These are phyloP conservation scores for Hippocampus abdominalis DNA, from an alignment of 2,113 vertebrate genomes.

Conservation along the genomic window DNA sequence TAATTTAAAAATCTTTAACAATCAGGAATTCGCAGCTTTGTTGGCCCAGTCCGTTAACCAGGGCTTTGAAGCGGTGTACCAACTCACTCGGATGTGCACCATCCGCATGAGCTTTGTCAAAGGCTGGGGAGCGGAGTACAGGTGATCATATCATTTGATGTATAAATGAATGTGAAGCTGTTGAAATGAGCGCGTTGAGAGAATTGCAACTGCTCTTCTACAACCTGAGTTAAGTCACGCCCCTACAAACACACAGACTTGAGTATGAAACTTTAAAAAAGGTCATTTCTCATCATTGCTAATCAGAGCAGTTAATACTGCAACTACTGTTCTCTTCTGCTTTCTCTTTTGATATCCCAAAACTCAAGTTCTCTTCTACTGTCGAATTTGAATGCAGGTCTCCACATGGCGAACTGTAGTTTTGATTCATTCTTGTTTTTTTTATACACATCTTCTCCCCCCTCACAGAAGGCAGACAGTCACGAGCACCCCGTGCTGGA, in stretches of 20 bases:
- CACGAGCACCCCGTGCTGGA: constrained; percentile 99
- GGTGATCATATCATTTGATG: constrained; percentile 64
- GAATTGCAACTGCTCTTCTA: not conserved
- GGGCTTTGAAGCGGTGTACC: constrained; percentile 97
- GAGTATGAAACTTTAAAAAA: no score
- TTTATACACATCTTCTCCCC: constrained; percentile 15
- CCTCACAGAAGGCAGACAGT: constrained; percentile 87
- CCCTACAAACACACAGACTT: no score
- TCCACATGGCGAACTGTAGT: not conserved
- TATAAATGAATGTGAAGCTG: not conserved
- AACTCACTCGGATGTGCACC: constrained; percentile 98
- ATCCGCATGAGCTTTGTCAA: constrained; percentile 99
- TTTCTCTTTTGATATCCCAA: no score
- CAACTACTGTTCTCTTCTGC: not conserved
- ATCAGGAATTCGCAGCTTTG: constrained; percentile 96
- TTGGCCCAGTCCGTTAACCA: constrained; percentile 98
- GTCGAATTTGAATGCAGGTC: not conserved
- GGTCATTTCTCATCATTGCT: not conserved
- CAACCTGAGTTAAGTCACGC: no score
- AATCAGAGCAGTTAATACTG: no score
- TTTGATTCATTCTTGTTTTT: constrained; percentile 2
- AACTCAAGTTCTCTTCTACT: not conserved
- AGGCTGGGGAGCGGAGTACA: constrained; percentile 98
- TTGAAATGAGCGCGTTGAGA: not conserved
- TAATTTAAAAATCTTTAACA: constrained; percentile 98